Evolutionary conservation across 2,797 vertebrate genomes (phyloP), one percentile per base, ranked within the genome.

Genomic region (Pangasius larnaudii): DNA sequence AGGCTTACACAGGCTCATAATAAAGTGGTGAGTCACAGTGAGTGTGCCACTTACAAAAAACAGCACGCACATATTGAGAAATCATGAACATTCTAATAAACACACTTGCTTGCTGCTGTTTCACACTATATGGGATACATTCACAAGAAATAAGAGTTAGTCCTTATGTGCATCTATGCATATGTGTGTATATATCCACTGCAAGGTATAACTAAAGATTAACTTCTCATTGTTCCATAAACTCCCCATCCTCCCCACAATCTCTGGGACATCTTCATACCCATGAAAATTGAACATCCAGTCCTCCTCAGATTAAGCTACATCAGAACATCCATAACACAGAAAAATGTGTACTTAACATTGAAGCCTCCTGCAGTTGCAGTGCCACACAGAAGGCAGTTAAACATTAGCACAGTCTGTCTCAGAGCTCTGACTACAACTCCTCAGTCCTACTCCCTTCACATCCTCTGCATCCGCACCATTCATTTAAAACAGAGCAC

Each of bases 1-100:
- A 82, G 83, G 89, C 84, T 87, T 46, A 85, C 84, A 88, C 80
- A 46, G 59, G 74, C 86, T 85, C 72, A 90, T 87, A 88, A 91
- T 88, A 90, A 90, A 90, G 87, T 87, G 85, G 89, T 89, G 89
- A 93, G 90, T 88, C 89, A 91, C 67, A 19, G 53, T 79, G 46
- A 87, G 85, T 88, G 88, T 86, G 63, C 85, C 63, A 82, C 79
- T 67, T 33, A 72, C 33, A 69, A 85, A 85, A 79, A 77, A 36
- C 74, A 51, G 18, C 42, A 74, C 1, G 13, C 53, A n/a, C 53
- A 59, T 51, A 53, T 24, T 53, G 58, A 78, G 46, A 61, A 77
- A 78, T 61, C 42, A 30, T 49, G n/a, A 36, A 71, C 9, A 2
- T 69, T 78, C 77, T 75, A 63, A 49, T 83, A 81, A 67, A 78